These are phyloP conservation scores for Burhinus bistriatus DNA, from an alignment of 2,113 vertebrate genomes.

Conservation along the genomic window DNA sequence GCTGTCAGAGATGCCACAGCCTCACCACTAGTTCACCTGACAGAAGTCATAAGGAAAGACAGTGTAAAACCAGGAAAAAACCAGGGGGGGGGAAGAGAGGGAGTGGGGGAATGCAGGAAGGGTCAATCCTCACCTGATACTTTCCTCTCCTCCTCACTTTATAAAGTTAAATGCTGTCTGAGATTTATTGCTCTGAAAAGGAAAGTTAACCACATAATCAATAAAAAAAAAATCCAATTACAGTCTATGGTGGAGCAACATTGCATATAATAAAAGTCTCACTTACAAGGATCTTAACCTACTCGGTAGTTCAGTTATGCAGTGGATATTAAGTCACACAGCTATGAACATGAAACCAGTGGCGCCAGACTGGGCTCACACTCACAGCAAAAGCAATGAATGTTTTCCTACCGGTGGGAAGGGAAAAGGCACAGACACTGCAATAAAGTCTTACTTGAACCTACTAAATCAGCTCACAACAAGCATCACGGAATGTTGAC, in stretches of 20 bases:
- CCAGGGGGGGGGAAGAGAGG: not conserved
- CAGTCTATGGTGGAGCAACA: conserved; percentile 7
- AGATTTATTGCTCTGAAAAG: conserved; percentile 62
- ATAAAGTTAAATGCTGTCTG: conserved; percentile 36
- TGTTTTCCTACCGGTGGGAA: not conserved
- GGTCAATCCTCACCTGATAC: conserved; percentile 11
- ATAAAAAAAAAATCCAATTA: conserved; percentile 66
- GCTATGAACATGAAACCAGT: not conserved
- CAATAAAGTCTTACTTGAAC: not conserved
- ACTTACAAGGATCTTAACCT: conserved; percentile 14
- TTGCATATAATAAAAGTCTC: conserved; percentile 42
- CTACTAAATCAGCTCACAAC: not conserved
- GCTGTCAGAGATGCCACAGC: not conserved
- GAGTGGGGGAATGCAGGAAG: not conserved
- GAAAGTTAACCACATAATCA: conserved; percentile 70
- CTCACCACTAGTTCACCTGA: not conserved
- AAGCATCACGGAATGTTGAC: not conserved
- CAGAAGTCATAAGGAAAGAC: not conserved
- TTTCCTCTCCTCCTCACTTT: conserved; percentile 55
- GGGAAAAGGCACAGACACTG: not conserved
- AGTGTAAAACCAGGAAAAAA: not conserved
- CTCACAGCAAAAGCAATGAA: not conserved
- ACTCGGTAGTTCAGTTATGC: not conserved
- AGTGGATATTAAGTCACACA: not conserved
- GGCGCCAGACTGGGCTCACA: not conserved